Conservation (phyloP, 2,113 vertebrate genomes). For the Cololabis saira region DNA sequence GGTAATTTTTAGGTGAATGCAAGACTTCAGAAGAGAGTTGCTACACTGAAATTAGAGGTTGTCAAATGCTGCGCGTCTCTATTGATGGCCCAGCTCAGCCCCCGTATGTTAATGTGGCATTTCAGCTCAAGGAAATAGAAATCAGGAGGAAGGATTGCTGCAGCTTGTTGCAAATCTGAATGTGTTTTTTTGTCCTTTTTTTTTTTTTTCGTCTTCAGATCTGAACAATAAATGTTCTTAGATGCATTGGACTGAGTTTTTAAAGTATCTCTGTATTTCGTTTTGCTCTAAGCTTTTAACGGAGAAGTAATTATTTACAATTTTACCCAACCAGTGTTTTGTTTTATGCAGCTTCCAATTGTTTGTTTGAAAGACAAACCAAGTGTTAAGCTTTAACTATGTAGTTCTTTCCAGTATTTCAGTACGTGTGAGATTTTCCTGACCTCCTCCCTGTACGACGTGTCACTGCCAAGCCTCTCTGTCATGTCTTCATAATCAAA, state of each 20-base stretch:
- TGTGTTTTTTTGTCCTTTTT: slow-evolving; percentile 21
- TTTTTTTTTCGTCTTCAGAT: slow-evolving; percentile 18
- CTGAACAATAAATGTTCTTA: slow-evolving; percentile 1
- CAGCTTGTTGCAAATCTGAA: slow-evolving; percentile 33
- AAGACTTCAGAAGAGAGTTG: slow-evolving; percentile 59
- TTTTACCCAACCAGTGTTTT: neutral
- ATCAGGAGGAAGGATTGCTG: slow-evolving; percentile 29
- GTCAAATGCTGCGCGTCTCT: slow-evolving; percentile 73
- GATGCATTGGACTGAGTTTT: neutral
- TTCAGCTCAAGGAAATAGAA: slow-evolving; percentile 69
- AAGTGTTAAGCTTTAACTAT: neutral
- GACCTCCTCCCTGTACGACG: slow-evolving; percentile 10
- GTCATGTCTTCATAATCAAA: neutral
- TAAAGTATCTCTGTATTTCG: neutral
- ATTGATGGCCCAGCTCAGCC: slow-evolving; percentile 67
- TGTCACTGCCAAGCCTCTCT: slow-evolving; percentile 7
- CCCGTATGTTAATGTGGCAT: slow-evolving; percentile 84
- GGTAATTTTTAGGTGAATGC: slow-evolving; percentile 76
- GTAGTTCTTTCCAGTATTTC: neutral
- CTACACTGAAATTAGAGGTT: slow-evolving; percentile 74
- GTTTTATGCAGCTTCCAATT: neutral
- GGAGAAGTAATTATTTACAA: neutral
- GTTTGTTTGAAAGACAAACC: neutral
- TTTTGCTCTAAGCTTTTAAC: neutral
- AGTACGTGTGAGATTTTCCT: neutral